Percentiles rank a stretch among this genome's conserved stretches.
Evolutionary conservation across 2,888 invertebrate genomes (phyloP).

Genomic region (Cosmia pyralina): DNA sequence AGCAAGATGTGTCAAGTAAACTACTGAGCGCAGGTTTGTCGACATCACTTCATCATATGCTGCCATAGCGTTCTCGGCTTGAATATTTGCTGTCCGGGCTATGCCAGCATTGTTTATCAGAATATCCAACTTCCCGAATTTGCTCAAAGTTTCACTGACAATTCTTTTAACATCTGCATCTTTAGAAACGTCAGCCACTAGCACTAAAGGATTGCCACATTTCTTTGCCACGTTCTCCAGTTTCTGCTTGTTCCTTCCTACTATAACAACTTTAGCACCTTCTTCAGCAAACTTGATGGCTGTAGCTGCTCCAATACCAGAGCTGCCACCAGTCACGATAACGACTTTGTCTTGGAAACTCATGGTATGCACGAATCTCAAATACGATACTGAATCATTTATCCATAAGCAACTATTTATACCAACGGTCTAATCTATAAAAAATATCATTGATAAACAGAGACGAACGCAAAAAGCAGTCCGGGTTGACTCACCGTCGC

Average conservation of each 20-base stretch:
- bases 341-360: constrained; percentile 65
- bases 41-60: constrained; percentile 33
- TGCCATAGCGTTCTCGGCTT: background rate
- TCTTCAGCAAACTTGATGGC: constrained; percentile 48
- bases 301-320: constrained; percentile 66
- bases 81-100: background rate
- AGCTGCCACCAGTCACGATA: constrained; percentile 66
- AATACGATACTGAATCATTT: background rate
- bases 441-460: background rate
- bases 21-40: constrained; percentile 44
- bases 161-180: constrained; percentile 24
- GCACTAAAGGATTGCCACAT: constrained; percentile 26
- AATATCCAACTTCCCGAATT: constrained; percentile 26
- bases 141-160: constrained; percentile 18
- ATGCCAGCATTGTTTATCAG: constrained; percentile 37
- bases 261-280: constrained; percentile 62
- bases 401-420: background rate
- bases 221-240: constrained; percentile 38
- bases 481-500: too few species aligned
- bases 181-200: constrained; percentile 32
- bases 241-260: constrained; percentile 58
- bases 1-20: constrained; percentile 53
- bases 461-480: background rate
- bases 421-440: constrained; percentile 1
- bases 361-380: constrained; percentile 25